These are phyloP conservation scores for Spea multiplicata DNA, from an alignment of 2,113 vertebrate genomes.

Conservation along the genomic window DNA sequence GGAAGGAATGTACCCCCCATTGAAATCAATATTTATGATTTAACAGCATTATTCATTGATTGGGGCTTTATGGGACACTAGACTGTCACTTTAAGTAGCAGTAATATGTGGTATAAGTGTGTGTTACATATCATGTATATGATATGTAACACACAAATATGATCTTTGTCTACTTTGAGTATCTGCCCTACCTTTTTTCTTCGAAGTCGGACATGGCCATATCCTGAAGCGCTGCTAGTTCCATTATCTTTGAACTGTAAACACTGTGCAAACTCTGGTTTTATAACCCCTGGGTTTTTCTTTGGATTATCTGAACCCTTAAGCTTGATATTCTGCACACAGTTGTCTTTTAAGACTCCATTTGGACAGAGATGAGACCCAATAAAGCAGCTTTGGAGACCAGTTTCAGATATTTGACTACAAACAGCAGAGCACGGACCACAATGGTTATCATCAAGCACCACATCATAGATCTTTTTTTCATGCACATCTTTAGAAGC, in stretches of 20 bases:
- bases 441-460: constrained; percentile 50
- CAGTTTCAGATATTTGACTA: constrained; percentile 45
- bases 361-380: constrained; percentile 50
- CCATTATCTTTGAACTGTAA: constrained; percentile 55
- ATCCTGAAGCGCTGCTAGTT: constrained; percentile 58
- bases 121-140: too few species aligned
- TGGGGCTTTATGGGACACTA: too few species aligned
- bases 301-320: constrained; percentile 54
- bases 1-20: too few species aligned
- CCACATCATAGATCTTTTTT: constrained; percentile 49
- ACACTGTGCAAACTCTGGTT: constrained; percentile 54
- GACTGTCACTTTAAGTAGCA: too few species aligned
- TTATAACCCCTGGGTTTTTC: constrained; percentile 52
- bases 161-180: too few species aligned
- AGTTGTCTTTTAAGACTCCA: constrained; percentile 51
- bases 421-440: constrained; percentile 33
- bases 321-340: constrained; percentile 52
- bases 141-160: too few species aligned
- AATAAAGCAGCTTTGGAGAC: constrained; percentile 46
- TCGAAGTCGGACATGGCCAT: constrained; percentile 75
- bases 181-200: constrained; percentile 82
- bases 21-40: too few species aligned
- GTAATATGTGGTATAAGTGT: too few species aligned
- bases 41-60: too few species aligned
- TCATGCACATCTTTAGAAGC: constrained; percentile 58